phyloP scores from a whole-genome alignment of 1,140 invertebrate species.

The Hyles vespertilio region DNA sequence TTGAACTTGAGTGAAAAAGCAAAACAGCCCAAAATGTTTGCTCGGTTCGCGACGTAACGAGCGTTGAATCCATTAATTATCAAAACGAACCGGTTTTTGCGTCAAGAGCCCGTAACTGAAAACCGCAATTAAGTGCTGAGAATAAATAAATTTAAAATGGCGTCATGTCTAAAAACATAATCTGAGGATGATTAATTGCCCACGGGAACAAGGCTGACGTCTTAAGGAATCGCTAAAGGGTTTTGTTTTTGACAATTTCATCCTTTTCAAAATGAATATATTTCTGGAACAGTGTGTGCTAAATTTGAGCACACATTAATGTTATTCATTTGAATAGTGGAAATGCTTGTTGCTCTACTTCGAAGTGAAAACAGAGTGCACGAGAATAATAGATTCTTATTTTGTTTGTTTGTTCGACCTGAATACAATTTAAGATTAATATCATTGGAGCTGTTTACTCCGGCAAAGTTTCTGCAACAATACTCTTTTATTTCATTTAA shows the following conservation, averaged over 20 bases:
- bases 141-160: constrained; percentile 32
- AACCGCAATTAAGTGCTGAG: constrained; percentile 30
- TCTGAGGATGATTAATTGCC: constrained; percentile 26
- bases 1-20: constrained; percentile 7
- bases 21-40: constrained; percentile 13
- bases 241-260: neutral
- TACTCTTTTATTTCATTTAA: too few relatives aligned
- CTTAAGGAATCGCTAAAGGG: constrained; percentile 14
- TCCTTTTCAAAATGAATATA: too few relatives aligned
- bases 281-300: neutral
- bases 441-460: too few relatives aligned
- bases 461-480: too few relatives aligned
- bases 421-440: too few relatives aligned
- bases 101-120: constrained; percentile 23
- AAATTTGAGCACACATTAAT: neutral
- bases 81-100: constrained; percentile 27
- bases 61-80: constrained; percentile 28
- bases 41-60: constrained; percentile 13
- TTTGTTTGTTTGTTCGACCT: too few relatives aligned
- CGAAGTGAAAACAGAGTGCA: too few relatives aligned
- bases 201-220: constrained; percentile 9
- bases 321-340: neutral
- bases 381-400: too few relatives aligned
- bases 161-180: constrained; percentile 28
- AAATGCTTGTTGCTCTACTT: too few relatives aligned